These are phyloP conservation scores for Bhutanitis thaidina DNA, from an alignment of 2,888 invertebrate genomes.

Conservation along the genomic window DNA sequence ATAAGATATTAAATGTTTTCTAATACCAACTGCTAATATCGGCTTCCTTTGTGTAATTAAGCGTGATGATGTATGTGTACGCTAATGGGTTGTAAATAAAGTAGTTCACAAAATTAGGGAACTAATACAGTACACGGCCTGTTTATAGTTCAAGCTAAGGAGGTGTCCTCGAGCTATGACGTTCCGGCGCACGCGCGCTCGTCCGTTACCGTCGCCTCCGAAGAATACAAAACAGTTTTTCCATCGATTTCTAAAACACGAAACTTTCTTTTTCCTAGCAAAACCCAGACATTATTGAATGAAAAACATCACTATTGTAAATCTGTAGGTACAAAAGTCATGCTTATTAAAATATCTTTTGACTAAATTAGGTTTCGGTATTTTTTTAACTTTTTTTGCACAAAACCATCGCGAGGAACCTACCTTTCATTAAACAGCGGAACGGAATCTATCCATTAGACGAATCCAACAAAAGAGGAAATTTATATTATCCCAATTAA, in stretches of 20 bases:
- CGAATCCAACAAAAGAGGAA: too few relatives aligned
- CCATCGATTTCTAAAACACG: conserved; percentile 22
- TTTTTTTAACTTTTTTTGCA: too few relatives aligned
- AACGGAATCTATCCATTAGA: too few relatives aligned
- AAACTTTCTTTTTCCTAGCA: conserved; percentile 19
- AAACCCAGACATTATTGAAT: not conserved
- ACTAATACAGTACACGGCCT: conserved; percentile 16
- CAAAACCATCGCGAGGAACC: too few relatives aligned
- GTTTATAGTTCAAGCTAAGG: conserved; percentile 17
- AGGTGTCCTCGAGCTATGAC: conserved; percentile 12
- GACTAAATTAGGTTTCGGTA: too few relatives aligned
- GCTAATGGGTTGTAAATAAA: not conserved
- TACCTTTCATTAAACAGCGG: too few relatives aligned
- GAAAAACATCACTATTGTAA: not conserved
- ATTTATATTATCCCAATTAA: too few relatives aligned
- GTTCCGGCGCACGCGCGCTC: conserved; percentile 17
- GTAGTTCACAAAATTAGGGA: conserved; percentile 15
- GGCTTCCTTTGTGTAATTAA: too few relatives aligned
- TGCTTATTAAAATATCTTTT: too few relatives aligned
- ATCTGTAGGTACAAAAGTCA: too few relatives aligned
- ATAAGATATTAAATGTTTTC: too few relatives aligned
- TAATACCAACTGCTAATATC: not conserved
- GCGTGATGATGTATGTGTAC: not conserved
- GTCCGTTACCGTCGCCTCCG: conserved; percentile 29
- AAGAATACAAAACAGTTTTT: conserved; percentile 32